Conservation (phyloP, 2,888 invertebrate genomes). For the Volucella inflata region DNA sequence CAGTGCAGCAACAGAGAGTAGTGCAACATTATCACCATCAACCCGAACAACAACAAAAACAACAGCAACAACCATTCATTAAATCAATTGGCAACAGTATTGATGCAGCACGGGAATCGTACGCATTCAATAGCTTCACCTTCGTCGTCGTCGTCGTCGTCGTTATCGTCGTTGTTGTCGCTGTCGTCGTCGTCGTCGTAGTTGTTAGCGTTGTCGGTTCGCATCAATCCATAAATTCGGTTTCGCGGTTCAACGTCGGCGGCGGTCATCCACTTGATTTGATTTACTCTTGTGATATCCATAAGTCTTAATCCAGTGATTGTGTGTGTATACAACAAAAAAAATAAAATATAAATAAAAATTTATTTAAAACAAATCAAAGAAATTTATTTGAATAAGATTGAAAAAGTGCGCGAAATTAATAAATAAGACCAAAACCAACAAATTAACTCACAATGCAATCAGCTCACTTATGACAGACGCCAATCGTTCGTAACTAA, state of each 20-base stretch:
- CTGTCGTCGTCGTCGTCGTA: conserved; percentile 81
- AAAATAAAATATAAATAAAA: conserved; percentile 29
- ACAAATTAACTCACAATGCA: conserved; percentile 62
- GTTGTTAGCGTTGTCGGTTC: conserved; percentile 76
- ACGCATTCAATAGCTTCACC: conserved; percentile 72
- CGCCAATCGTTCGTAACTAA: conserved; percentile 43
- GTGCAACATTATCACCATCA: conserved; percentile 65
- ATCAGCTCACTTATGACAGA: conserved; percentile 72
- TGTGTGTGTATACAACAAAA: conserved; percentile 21
- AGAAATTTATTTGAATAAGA: conserved; percentile 2
- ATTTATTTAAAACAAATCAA: neutral
- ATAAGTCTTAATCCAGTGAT: conserved; percentile 16
- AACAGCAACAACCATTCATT: conserved; percentile 70
- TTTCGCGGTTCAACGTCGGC: conserved; percentile 73
- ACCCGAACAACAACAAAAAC: conserved; percentile 36
- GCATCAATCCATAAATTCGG: conserved; percentile 73
- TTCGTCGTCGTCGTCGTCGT: conserved; percentile 56
- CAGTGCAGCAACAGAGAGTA: conserved; percentile 65
- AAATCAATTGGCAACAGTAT: conserved; percentile 76
- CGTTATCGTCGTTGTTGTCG: conserved; percentile 78
- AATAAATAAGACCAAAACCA: conserved; percentile 6
- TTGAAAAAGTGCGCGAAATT: conserved; percentile 53
- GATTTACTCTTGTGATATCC: conserved; percentile 36
- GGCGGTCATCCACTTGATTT: conserved; percentile 61
- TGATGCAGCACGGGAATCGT: conserved; percentile 75